Base-by-base conservation (phyloP, 2,113 vertebrate genomes). In the Hyperoodon ampullatus region DNA sequence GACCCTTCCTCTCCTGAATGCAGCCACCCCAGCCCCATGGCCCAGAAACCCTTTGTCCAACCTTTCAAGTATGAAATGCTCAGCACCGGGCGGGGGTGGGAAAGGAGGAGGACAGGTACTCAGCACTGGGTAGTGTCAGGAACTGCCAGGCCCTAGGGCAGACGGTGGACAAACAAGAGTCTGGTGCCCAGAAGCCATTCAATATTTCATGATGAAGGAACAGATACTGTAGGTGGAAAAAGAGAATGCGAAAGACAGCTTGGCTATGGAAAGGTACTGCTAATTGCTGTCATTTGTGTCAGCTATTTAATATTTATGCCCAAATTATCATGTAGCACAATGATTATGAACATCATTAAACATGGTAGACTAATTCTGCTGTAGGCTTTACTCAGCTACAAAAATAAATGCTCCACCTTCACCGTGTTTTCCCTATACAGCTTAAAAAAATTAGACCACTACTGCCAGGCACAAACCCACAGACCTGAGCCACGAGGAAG, bases 341-440 rank as follows among this genome's bases (percentile, higher is more conserved):
- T 80, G 26, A 93, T 80, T 61, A 74, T 50, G 70, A 94, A 44
- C 80, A 61, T 39, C 63, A 93, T 80, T 88, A 75, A 84, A 74
- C 42, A 71, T 3, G 7, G 35, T 35, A 83, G 47, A 65, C 24
- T 50, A 77, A 96, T 60, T 55, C 60, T 81, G 44, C n/a, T 83
- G 6, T 30, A 58, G 66, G 86, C 47, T 83, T 90, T 71, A 68
- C 42, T 88, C 21, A 23, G n/a, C 33, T 71, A 75, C 61, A 91
- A 95, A 91, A 91, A 55, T 50, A 89, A 81, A 86, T 16, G 44
- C 30, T 53, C 53, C 13, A n/a, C 39, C 33, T 60, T 75, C 88
- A 87, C 21, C 68, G n/a, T 35, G 30, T 33, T 84, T 81, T 86
- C 18, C 35, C 26, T 14, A 60, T 19, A 50, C 33, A 81, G 14